A percentile compares a stretch with the other conserved stretches of the same genome.
Conservation (phyloP, 2,113 vertebrate genomes). For the Miniopterus natalensis region DNA sequence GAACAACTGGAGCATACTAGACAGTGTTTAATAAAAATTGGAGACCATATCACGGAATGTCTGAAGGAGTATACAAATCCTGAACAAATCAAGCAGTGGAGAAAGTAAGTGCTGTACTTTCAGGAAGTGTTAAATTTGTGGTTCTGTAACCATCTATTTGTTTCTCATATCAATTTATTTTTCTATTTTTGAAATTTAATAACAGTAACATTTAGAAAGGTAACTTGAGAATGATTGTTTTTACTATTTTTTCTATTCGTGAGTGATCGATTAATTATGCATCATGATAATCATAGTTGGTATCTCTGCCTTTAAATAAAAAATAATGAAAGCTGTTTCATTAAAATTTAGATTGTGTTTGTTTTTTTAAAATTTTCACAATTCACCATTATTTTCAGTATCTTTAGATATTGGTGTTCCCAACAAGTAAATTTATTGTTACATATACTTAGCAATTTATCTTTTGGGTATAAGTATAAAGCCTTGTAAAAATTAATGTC, state of each 20-base stretch:
- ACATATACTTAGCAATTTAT: not conserved
- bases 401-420: not conserved
- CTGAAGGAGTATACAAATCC: slow-evolving; percentile 97
- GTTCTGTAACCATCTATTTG: not conserved
- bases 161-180: not conserved
- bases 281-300: not conserved
- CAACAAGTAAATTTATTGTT: not conserved
- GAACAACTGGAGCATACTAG: slow-evolving; percentile 98
- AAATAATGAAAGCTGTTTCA: slow-evolving; percentile 1
- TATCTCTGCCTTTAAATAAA: slow-evolving; percentile 33
- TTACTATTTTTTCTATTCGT: slow-evolving; percentile 54
- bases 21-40: slow-evolving; percentile 98
- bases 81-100: slow-evolving; percentile 98
- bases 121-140: not conserved
- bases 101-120: slow-evolving; percentile 91
- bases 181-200: slow-evolving; percentile 29
- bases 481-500: not conserved
- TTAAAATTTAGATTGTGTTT: slow-evolving; percentile 56
- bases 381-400: slow-evolving; percentile 6
- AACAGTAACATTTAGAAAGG: not conserved
- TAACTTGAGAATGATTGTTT: not conserved
- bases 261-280: not conserved
- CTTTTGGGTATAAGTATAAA: not conserved
- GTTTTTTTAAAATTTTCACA: slow-evolving; percentile 1
- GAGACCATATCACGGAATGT: slow-evolving; percentile 99